Base-by-base conservation (phyloP, 1,140 invertebrate species). In the Drosophila gunungcola region DNA sequence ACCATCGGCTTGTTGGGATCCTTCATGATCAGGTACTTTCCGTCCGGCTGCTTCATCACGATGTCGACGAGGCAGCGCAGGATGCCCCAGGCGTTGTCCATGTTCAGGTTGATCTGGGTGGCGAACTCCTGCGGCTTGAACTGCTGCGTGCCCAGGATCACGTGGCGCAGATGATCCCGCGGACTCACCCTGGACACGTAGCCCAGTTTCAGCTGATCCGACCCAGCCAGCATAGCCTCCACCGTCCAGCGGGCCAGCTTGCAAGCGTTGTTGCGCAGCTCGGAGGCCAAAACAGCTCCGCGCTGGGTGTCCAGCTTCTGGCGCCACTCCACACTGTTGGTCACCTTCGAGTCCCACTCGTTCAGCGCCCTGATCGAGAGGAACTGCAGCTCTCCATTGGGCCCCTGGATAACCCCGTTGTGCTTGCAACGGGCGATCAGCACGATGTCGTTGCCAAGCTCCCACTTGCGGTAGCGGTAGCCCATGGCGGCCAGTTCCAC, bases 11-110 rank as follows among this genome's bases (percentile, higher is more conserved):
- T 99, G 92, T 99, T 99, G 1, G 99, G 99, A 93, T 99, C 99
- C 93, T 99, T 99, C 97, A 99, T 98, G 54, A 99, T 98, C 57
- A 99, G 94, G 92, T 99, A 99, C 92, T 97, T 97, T 72, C 99
- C 99, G 92, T 99, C 97, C 75, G 98, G 97, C 90, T 99, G 97
- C 92, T 98, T 98, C 96, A 99, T 98, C 81, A 98, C 98, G 60
- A 98, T 97, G 92, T 99, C 98, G 81, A 99, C 97, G 73, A 99
- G 98, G 92, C 98, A 99, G 12, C 98, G 95, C 11, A 99, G 93
- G 56, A 99, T 98, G 68, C 98, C 99, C 99, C 99, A 99, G 2
- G 97, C 98, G 93, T 99, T 99, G 91, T 99, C 99, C 98, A 99
- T 98, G 90, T 98, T 99, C 67, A 99, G 93, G 93, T 99, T 99